These are phyloP conservation scores for Matsumyia berberina DNA, from an alignment of 2,888 invertebrate genomes.

Conservation along the genomic window DNA sequence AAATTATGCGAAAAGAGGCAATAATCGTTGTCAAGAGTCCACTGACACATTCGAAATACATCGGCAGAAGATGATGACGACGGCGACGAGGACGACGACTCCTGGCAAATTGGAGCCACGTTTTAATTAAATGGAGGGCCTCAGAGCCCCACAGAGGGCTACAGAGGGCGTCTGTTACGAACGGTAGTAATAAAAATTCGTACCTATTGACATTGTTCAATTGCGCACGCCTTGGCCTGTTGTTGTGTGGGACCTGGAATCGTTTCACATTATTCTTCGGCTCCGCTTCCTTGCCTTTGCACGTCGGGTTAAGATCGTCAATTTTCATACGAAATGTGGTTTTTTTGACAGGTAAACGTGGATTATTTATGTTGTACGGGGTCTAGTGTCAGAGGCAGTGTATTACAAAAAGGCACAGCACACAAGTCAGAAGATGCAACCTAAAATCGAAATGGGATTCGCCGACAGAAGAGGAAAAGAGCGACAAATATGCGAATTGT, in stretches of 20 bases:
- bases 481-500: conserved; percentile 73
- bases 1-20: conserved; percentile 73
- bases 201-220: conserved; percentile 74
- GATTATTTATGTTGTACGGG: conserved; percentile 72
- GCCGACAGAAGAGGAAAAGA: conserved; percentile 17
- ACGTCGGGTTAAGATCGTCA: conserved; percentile 57
- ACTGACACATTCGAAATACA: conserved; percentile 38
- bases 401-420: conserved; percentile 24
- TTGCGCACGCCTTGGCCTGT: conserved; percentile 42
- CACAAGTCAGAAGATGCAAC: conserved; percentile 1
- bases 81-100: background rate
- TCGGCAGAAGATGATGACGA: background rate
- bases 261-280: conserved; percentile 38
- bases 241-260: conserved; percentile 37
- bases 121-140: conserved; percentile 68
- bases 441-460: conserved; percentile 60
- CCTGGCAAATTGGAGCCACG: conserved; percentile 63
- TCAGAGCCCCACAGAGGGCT: background rate
- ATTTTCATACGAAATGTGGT: conserved; percentile 63
- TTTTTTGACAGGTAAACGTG: conserved; percentile 73
- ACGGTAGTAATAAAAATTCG: conserved; percentile 73
- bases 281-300: background rate
- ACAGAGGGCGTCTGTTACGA: conserved; percentile 16
- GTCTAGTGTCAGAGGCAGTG: conserved; percentile 65
- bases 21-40: conserved; percentile 67